Percentiles rank a stretch among this genome's conserved stretches.
phyloP scores from a whole-genome alignment of 2,797 vertebrate genomes.

The Otolemur crassicaudatus region DNA sequence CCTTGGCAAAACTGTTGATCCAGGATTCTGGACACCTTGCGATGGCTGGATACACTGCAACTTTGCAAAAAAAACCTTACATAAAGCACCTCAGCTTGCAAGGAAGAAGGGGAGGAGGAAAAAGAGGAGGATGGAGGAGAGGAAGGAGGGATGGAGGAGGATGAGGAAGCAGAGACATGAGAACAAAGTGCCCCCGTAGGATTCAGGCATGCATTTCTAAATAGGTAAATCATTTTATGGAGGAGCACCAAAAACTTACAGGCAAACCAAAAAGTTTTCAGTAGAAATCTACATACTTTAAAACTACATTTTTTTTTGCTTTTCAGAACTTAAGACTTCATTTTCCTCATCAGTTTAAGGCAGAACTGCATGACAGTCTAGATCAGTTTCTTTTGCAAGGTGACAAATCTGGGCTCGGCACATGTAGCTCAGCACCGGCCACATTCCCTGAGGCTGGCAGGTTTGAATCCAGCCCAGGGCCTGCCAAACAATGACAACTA shows the following conservation, averaged over 20 bases:
- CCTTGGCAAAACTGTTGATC: neutral
- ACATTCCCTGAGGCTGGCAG: no score
- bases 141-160: neutral
- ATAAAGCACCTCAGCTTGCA: neutral
- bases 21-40: neutral
- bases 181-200: rapidly evolving
- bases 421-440: no score
- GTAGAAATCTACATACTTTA: neutral
- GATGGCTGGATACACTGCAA: rapidly evolving
- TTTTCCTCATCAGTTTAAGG: no score
- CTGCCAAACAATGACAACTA: no score
- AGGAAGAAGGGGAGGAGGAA: neutral
- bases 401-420: no score
- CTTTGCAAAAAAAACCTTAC: neutral
- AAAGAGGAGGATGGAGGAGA: neutral
- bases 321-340: no score
- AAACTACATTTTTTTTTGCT: neutral
- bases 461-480: no score
- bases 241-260: neutral
- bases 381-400: no score
- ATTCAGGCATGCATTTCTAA: neutral
- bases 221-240: neutral
- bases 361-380: no score
- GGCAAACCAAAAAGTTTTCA: rapidly evolving
- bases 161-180: neutral